A percentile compares a stretch with the other conserved stretches of the same genome.
phyloP scores from a whole-genome alignment of 2,888 invertebrate genomes.

The Philereme vetulata region DNA sequence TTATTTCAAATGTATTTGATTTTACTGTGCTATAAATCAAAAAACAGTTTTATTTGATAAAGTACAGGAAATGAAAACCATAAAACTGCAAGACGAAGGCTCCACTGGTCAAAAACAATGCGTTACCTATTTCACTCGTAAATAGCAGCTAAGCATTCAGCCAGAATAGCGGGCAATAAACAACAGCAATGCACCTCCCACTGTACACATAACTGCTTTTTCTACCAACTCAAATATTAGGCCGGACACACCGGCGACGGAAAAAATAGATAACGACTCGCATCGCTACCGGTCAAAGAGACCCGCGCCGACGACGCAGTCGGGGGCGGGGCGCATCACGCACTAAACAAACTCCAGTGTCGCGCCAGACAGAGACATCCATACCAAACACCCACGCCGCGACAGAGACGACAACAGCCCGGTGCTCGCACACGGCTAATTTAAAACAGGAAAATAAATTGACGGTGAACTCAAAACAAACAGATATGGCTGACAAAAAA shows the following conservation, averaged over 20 bases:
- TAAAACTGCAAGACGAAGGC: not conserved
- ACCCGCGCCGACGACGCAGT: slow-evolving; percentile 66
- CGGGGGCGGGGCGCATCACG: slow-evolving; percentile 80
- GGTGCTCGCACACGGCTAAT: slow-evolving; percentile 73
- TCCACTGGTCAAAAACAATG: slow-evolving; percentile 7
- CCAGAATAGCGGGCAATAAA: slow-evolving; percentile 52
- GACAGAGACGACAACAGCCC: slow-evolving; percentile 57
- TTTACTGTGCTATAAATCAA: slow-evolving; percentile 6
- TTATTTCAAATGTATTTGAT: slow-evolving; percentile 11
- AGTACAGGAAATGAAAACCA: not conserved
- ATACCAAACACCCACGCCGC: slow-evolving; percentile 36
- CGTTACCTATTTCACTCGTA: not conserved
- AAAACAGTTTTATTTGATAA: slow-evolving; percentile 9
- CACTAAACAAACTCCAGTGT: slow-evolving; percentile 79
- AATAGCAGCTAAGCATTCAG: slow-evolving; percentile 6
- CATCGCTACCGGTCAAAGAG: slow-evolving; percentile 79
- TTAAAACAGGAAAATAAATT: slow-evolving; percentile 81
- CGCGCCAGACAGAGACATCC: slow-evolving; percentile 60
- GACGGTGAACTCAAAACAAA: slow-evolving; percentile 82
- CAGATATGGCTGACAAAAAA: slow-evolving; percentile 81
- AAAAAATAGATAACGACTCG: slow-evolving; percentile 79
- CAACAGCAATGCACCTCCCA: slow-evolving; percentile 67
- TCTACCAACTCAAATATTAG: slow-evolving; percentile 78
- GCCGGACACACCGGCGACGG: slow-evolving; percentile 67
- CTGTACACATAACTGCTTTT: slow-evolving; percentile 70